phyloP scores from a whole-genome alignment of 2,797 vertebrate genomes.

The Pseudotriccus pelzelni region DNA sequence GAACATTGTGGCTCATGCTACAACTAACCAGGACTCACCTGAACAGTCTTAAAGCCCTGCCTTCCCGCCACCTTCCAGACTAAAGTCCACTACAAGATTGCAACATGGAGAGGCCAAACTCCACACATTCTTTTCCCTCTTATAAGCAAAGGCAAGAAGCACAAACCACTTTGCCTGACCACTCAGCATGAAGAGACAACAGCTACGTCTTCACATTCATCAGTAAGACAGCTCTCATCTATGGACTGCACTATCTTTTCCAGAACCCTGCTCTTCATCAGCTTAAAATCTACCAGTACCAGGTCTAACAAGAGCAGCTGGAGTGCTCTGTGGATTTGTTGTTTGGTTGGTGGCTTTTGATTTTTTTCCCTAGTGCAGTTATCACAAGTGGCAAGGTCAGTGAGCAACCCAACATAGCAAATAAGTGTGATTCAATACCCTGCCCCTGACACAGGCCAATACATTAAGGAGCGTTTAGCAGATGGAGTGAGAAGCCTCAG shows the following conservation, averaged over 20 bases:
- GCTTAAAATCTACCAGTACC: neutral
- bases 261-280: neutral
- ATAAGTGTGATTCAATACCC: neutral
- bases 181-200: neutral
- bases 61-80: neutral
- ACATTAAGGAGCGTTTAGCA: neutral
- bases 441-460: neutral
- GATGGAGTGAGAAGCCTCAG: neutral
- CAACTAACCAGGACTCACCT: neutral
- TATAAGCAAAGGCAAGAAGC: neutral
- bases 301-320: neutral
- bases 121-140: constrained; percentile 10
- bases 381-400: neutral
- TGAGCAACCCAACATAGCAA: neutral
- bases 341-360: neutral
- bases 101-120: constrained; percentile 51
- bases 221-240: neutral
- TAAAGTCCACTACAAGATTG: constrained; percentile 66
- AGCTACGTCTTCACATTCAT: neutral
- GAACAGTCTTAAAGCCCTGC: neutral
- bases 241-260: neutral
- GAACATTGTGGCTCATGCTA: neutral
- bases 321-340: neutral
- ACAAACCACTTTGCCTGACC: neutral
- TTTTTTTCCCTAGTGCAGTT: neutral